Conservation (phyloP, 2,888 invertebrate genomes). For the Theretra japonica region DNA sequence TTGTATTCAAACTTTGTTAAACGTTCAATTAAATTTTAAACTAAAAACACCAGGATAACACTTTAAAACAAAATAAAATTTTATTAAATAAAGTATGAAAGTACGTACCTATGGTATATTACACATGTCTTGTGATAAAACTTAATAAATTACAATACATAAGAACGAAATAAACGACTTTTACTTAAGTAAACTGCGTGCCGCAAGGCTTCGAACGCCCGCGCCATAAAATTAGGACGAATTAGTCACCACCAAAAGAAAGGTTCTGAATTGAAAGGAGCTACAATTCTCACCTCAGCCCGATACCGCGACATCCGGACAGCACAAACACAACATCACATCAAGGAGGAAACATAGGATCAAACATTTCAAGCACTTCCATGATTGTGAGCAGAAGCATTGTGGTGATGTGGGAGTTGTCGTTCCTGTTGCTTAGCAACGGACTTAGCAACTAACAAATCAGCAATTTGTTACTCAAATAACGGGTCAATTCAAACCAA, state of each 20-base stretch:
- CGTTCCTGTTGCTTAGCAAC: slow-evolving; percentile 67
- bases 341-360: slow-evolving; percentile 61
- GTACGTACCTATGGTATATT: too few relatives aligned
- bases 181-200: too few relatives aligned
- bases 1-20: neutral
- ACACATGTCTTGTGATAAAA: too few relatives aligned
- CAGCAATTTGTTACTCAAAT: neutral
- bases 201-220: neutral
- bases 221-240: slow-evolving; percentile 1
- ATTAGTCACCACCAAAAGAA: neutral
- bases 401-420: slow-evolving; percentile 53
- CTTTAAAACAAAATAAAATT: too few relatives aligned
- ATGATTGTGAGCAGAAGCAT: slow-evolving; percentile 48
- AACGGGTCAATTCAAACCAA: neutral
- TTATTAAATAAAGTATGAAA: too few relatives aligned
- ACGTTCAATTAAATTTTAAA: neutral
- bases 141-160: too few relatives aligned
- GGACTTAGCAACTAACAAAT: slow-evolving; percentile 31
- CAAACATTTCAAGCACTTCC: slow-evolving; percentile 49
- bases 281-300: slow-evolving; percentile 9
- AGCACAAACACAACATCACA: neutral
- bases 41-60: too few relatives aligned
- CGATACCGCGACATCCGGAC: neutral
- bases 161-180: too few relatives aligned
- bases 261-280: neutral